Percentiles rank a stretch among this genome's conserved stretches.
Evolutionary conservation across 2,797 vertebrate genomes (phyloP).

Genomic region (Pitangus sulphuratus): DNA sequence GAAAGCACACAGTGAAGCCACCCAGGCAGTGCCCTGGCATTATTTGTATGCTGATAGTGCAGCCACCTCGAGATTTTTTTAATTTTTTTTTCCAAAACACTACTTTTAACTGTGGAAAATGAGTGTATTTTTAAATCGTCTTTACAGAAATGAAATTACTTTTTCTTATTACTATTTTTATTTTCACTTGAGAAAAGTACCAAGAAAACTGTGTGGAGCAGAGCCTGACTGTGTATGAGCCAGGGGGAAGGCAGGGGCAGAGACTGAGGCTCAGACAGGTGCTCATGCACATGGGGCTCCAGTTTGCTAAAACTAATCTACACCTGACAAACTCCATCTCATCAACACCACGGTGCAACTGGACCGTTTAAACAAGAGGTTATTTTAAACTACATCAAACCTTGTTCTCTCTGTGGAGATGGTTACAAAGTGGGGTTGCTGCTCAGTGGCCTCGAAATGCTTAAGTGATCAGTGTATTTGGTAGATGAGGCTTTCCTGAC

Average conservation of each 20-base stretch:
- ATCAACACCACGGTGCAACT: background rate
- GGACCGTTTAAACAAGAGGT: background rate
- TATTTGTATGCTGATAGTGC: background rate
- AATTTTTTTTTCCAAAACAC: background rate
- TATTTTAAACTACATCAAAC: background rate
- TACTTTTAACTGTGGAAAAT: background rate
- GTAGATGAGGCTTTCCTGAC: background rate
- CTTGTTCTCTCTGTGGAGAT: background rate
- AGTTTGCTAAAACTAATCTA: background rate
- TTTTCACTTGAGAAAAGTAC: background rate
- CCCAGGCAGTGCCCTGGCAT: background rate
- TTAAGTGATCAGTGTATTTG: background rate
- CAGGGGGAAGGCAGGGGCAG: background rate
- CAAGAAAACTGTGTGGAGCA: accelerated
- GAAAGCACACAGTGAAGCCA: background rate
- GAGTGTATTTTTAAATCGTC: background rate
- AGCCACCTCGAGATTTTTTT: background rate
- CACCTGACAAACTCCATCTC: background rate
- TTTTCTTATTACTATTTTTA: background rate
- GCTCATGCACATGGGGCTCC: accelerated
- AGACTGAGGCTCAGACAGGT: accelerated
- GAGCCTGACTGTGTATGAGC: background rate
- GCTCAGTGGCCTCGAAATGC: background rate
- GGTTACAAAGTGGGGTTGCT: background rate
- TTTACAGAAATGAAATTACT: background rate